Percentiles rank a stretch among this genome's conserved stretches.
These are phyloP conservation scores for Motacilla alba DNA, from an alignment of 2,113 vertebrate genomes.

Conservation along the genomic window DNA sequence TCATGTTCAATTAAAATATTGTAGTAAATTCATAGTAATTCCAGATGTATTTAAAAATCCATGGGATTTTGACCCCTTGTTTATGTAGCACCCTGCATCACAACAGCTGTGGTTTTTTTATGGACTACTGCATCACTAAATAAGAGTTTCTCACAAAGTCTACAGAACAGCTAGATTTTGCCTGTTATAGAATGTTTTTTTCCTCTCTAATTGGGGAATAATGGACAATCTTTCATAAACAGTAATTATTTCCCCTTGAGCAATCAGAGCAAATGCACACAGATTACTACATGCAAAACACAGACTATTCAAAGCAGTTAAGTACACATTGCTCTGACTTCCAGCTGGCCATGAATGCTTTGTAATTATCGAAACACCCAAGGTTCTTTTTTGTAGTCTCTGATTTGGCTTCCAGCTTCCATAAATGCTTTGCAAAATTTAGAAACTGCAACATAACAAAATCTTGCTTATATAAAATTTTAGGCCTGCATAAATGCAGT, in stretches of 20 bases:
- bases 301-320: not conserved
- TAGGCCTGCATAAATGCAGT: not conserved
- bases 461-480: not conserved
- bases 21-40: not conserved
- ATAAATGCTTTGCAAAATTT: not conserved
- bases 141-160: not conserved
- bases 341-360: constrained; percentile 16
- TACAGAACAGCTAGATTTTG: not conserved
- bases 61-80: not conserved
- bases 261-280: constrained; percentile 17
- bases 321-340: constrained; percentile 11
- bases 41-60: not conserved
- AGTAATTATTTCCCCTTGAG: constrained; percentile 33
- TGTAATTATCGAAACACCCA: not conserved
- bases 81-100: not conserved
- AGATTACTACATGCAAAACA: not conserved
- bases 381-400: not conserved
- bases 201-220: not conserved
- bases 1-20: not conserved
- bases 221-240: constrained; percentile 28
- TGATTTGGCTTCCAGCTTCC: not conserved
- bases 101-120: not conserved
- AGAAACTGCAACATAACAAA: not conserved
- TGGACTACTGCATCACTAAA: not conserved
- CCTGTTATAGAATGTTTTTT: not conserved